A percentile compares a stretch with the other conserved stretches of the same genome.
These are phyloP conservation scores for Coenonympha arcania DNA, from an alignment of 2,888 invertebrate species.

Conservation along the genomic window DNA sequence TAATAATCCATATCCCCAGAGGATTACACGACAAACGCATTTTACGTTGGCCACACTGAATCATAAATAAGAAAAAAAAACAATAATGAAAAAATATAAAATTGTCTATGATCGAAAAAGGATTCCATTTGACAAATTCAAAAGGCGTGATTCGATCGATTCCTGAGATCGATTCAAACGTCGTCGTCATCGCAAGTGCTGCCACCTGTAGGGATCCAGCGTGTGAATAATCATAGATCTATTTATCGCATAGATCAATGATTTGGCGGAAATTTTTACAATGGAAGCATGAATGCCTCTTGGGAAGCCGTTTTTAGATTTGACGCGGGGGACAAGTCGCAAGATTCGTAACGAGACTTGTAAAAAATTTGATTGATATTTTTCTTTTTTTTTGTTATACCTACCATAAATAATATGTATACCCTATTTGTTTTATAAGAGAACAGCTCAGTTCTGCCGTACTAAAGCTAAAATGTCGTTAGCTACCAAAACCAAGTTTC, in stretches of 20 bases:
- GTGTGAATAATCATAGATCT: slow-evolving; percentile 48
- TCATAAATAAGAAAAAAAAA: slow-evolving; percentile 51
- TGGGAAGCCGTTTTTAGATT: slow-evolving; percentile 44
- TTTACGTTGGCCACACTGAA: slow-evolving; percentile 67
- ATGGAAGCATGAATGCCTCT: slow-evolving; percentile 46
- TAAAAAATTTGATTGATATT: not conserved
- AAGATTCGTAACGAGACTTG: not conserved
- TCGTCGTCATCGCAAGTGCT: slow-evolving; percentile 45
- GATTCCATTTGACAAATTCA: slow-evolving; percentile 40
- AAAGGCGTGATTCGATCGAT: slow-evolving; percentile 48
- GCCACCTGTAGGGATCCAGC: slow-evolving; percentile 55
- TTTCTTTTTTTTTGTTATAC: not conserved
- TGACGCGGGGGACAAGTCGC: slow-evolving; percentile 40
- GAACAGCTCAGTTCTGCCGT: too few species aligned
- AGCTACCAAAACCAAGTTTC: too few species aligned
- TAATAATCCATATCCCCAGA: slow-evolving; percentile 65
- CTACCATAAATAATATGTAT: too few species aligned
- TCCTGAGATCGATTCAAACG: slow-evolving; percentile 39
- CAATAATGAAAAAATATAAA: slow-evolving; percentile 46
- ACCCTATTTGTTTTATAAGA: too few species aligned
- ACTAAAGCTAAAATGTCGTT: too few species aligned
- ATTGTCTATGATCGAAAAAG: slow-evolving; percentile 29
- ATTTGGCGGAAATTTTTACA: slow-evolving; percentile 63
- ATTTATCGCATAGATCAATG: slow-evolving; percentile 62
- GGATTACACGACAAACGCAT: slow-evolving; percentile 74